Percentiles rank a stretch among this genome's conserved stretches.
These are phyloP conservation scores for Rhineura floridana DNA, from an alignment of 2,113 vertebrate genomes.

Conservation along the genomic window DNA sequence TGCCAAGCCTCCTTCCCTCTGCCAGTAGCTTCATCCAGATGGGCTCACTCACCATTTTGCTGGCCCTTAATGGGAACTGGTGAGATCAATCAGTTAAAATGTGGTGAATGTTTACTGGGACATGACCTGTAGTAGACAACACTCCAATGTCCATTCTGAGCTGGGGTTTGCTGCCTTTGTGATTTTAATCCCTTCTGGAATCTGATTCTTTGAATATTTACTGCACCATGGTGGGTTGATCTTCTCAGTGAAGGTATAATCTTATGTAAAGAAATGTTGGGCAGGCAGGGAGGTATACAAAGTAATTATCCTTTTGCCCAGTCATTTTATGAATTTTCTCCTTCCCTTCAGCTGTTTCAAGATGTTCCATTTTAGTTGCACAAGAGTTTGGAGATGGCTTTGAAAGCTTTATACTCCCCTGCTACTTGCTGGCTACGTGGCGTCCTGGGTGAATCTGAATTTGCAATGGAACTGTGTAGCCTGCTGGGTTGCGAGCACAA, in stretches of 20 bases:
- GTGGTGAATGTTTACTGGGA: constrained; percentile 21
- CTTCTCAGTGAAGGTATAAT: background rate
- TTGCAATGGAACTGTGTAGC: background rate
- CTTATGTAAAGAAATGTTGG: background rate
- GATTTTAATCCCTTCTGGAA: background rate
- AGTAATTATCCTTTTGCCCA: background rate
- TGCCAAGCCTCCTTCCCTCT: background rate
- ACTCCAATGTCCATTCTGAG: background rate
- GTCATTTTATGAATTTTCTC: background rate
- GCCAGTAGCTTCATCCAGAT: background rate
- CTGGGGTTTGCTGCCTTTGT: background rate
- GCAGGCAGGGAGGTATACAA: background rate
- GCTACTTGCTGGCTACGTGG: background rate
- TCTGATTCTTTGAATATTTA: background rate
- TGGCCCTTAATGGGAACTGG: background rate
- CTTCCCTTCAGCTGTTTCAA: background rate
- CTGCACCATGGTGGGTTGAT: fast-evolving
- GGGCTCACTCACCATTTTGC: background rate
- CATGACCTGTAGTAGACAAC: background rate
- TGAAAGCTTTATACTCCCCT: background rate
- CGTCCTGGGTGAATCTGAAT: background rate
- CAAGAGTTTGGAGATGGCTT: background rate
- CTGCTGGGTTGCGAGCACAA: background rate
- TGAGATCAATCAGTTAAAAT: background rate
- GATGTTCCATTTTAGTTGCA: background rate